A percentile compares a stretch with the other conserved stretches of the same genome.
phyloP scores from a whole-genome alignment of 2,888 invertebrate species.

The Macrophya annulata region DNA sequence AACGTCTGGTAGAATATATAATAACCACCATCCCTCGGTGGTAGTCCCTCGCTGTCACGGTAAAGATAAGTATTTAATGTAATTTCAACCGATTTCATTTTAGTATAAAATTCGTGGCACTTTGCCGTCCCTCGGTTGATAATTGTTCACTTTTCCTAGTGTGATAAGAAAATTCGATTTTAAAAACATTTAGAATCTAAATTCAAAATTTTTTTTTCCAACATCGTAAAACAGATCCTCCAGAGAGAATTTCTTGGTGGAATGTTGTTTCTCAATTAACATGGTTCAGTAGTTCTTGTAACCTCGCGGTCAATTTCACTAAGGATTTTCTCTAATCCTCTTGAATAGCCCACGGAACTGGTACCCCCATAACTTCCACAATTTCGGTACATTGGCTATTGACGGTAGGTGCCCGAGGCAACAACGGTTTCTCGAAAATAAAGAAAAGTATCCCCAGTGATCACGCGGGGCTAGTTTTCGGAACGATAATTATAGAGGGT shows the following conservation, averaged over 20 bases:
- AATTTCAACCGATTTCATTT: neutral
- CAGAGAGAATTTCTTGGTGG: neutral
- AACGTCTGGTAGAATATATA: neutral
- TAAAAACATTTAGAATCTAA: neutral
- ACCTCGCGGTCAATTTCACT: neutral
- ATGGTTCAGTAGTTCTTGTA: constrained; percentile 19
- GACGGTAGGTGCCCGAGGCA: neutral
- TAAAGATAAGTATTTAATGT: constrained; percentile 33
- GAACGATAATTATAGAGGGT: constrained; percentile 37
- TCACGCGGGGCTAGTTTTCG: constrained; percentile 35
- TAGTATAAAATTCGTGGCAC: neutral
- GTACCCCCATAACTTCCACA: neutral
- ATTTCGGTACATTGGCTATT: neutral
- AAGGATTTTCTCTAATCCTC: constrained; percentile 9
- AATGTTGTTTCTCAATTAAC: constrained; percentile 13
- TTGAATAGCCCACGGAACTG: neutral
- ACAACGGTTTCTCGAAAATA: constrained; percentile 12
- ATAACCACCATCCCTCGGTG: neutral
- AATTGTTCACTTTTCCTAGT: neutral
- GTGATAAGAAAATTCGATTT: neutral
- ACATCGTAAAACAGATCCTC: neutral
- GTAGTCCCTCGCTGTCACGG: neutral
- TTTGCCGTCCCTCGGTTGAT: neutral
- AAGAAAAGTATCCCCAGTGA: constrained; percentile 24
- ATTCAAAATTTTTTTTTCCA: neutral